phyloP scores from a whole-genome alignment of 2,113 vertebrate genomes.

The Scortum barcoo region DNA sequence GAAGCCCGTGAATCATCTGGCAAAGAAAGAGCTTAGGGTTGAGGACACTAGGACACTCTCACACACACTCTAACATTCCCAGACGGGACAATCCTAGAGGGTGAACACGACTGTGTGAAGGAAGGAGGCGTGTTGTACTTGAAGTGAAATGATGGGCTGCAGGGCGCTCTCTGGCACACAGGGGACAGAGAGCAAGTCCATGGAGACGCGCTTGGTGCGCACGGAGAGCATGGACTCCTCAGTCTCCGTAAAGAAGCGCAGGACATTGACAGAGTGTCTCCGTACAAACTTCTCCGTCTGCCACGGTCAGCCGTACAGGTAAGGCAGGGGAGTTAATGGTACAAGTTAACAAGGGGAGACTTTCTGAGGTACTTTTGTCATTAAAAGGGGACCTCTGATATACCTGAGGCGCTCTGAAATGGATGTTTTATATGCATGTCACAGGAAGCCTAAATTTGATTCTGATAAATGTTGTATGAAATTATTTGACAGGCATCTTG shows the following conservation, averaged over 20 bases:
- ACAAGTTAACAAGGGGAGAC: conserved; percentile 69
- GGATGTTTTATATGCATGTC: not conserved
- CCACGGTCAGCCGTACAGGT: conserved; percentile 72
- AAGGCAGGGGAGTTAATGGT: conserved; percentile 78
- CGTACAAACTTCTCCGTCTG: conserved; percentile 89
- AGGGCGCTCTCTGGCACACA: conserved; percentile 83
- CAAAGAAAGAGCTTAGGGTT: conserved; percentile 60
- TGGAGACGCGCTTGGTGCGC: conserved; percentile 88
- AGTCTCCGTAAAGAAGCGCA: conserved; percentile 80
- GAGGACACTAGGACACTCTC: conserved; percentile 40
- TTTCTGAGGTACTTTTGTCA: conserved; percentile 20
- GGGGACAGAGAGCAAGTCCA: conserved; percentile 91
- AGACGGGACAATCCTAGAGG: conserved; percentile 71
- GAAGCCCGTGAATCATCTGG: conserved; percentile 52
- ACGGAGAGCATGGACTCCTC: conserved; percentile 83
- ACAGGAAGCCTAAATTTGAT: not conserved
- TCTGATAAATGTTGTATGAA: conserved; percentile 1
- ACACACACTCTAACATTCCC: conserved; percentile 71
- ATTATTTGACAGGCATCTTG: not conserved
- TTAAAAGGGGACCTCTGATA: conserved; percentile 2
- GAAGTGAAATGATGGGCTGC: conserved; percentile 80
- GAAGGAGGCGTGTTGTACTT: conserved; percentile 81
- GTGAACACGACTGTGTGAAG: conserved; percentile 59
- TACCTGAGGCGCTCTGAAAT: not conserved
- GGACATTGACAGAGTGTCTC: conserved; percentile 89